Conservation (phyloP, 2,797 vertebrate genomes). For the Sternotherus odoratus region DNA sequence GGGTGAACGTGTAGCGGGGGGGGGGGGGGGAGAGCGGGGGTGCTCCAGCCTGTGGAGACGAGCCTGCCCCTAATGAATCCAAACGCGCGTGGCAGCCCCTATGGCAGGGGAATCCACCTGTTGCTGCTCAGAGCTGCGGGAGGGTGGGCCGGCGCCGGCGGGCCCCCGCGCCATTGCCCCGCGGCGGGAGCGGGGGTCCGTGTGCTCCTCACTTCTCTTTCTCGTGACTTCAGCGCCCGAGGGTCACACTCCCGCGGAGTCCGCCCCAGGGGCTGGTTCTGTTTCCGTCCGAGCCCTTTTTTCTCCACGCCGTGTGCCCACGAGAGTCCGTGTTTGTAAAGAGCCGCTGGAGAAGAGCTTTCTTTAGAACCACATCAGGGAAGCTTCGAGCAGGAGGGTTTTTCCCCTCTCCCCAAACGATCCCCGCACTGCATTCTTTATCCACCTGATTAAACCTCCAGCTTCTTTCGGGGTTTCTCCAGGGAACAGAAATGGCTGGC, state of each 20-base stretch:
- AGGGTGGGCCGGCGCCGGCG: neutral
- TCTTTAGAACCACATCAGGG: neutral
- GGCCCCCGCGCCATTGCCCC: neutral
- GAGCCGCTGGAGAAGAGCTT: neutral
- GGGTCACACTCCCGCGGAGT: no score
- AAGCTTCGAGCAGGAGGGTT: neutral
- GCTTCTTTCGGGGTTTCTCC: neutral
- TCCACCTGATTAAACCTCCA: slow-evolving; percentile 18
- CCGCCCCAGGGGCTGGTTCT: no score
- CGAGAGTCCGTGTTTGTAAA: neutral
- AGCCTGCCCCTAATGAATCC: neutral
- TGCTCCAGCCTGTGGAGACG: no score
- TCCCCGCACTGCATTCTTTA: neutral
- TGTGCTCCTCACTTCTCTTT: neutral
- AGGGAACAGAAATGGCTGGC: neutral
- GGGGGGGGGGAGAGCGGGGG: no score
- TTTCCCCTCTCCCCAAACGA: neutral
- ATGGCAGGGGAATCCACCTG: neutral
- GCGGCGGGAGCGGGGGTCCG: neutral
- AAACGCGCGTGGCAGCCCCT: no score
- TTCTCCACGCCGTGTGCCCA: neutral
- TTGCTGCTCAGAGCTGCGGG: neutral
- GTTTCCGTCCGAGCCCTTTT: neutral
- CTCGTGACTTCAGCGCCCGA: no score
- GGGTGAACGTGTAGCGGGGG: no score